Evolutionary conservation across 2,888 invertebrate genomes (phyloP), one percentile per base, ranked within the genome.

Genomic region (Minunthozetes semirufus): DNA sequence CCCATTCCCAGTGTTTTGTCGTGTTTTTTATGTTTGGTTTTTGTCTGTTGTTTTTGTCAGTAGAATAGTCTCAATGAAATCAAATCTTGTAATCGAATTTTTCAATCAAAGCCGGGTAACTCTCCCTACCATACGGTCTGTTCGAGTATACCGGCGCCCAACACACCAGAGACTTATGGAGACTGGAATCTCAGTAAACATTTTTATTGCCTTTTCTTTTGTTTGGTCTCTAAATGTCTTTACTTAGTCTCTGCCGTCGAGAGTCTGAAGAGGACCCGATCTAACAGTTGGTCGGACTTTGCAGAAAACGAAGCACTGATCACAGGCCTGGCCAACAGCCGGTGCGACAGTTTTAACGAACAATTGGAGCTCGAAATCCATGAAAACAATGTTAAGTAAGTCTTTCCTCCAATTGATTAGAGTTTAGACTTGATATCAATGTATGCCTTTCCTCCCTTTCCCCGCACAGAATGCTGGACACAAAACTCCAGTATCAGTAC

Each of bases 61-160:
- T 29, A 27, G 27, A 59, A 9, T 59, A 15, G 27, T 15, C 2
- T 59, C 13, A 59, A 29, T 59, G 15, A 25, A 59, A 59, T 59
- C 22, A 25, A 56, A 56, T 22, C 1, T 53, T 53, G 42, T 42
- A 42, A 42, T 42, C 42, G 42, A 42, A 9, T 22, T 56, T 25
- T 56, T 1, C 56, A 19, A 2, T 59, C 27, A 59, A 59, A 89
- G 86, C 89, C 89, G 81, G 89, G 89, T 75, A 89, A 89, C n/a
- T 93, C 93, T 1, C 93, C 93, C 0, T 94, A 94, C 84, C 92
- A 91, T 82, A 94, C 94, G 8, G 91, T 94, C 75, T 89, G 46
- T 61, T 42, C 82, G 89, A 19, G 29, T n/a, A 66, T 38, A 13
- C 4, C 78, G 77, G 61, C 88, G 88, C 80, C 88, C 88, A 77